These are phyloP conservation scores for Anabacerthia variegaticeps DNA, from an alignment of 2,797 vertebrate genomes.

Conservation along the genomic window DNA sequence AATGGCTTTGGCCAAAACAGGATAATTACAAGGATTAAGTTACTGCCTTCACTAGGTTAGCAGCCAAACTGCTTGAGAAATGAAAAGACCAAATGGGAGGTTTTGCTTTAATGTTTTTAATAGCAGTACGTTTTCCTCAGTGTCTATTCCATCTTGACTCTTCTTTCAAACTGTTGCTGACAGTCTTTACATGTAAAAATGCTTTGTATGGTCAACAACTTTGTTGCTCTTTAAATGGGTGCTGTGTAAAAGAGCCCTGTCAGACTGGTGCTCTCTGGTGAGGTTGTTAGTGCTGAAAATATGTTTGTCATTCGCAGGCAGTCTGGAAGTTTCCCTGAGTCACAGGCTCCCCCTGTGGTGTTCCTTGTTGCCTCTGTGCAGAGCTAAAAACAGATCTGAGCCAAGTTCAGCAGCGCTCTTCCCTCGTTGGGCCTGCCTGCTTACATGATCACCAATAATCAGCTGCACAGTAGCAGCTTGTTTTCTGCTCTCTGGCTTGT, in stretches of 20 bases:
- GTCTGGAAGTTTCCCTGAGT: neutral
- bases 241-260: neutral
- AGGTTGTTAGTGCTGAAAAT: neutral
- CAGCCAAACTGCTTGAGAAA: neutral
- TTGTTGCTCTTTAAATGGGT: neutral
- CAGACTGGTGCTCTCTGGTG: neutral
- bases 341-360: neutral
- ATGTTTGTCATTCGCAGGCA: neutral
- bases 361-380: neutral
- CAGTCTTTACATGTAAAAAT: neutral
- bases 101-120: neutral
- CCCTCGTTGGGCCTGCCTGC: neutral
- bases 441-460: conserved; percentile 35
- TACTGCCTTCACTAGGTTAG: neutral
- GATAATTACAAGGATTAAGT: neutral
- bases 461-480: conserved; percentile 9
- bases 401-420: neutral
- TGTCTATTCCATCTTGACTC: neutral
- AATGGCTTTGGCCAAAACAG: neutral
- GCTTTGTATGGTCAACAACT: neutral
- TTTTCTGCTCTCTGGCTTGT: conserved; percentile 63
- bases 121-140: neutral
- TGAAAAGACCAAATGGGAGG: neutral
- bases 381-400: neutral
- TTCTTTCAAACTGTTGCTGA: neutral